Percentiles rank a stretch among this genome's conserved stretches.
Conservation (phyloP, 2,797 vertebrate species). For the Lutjanus campechanus region DNA sequence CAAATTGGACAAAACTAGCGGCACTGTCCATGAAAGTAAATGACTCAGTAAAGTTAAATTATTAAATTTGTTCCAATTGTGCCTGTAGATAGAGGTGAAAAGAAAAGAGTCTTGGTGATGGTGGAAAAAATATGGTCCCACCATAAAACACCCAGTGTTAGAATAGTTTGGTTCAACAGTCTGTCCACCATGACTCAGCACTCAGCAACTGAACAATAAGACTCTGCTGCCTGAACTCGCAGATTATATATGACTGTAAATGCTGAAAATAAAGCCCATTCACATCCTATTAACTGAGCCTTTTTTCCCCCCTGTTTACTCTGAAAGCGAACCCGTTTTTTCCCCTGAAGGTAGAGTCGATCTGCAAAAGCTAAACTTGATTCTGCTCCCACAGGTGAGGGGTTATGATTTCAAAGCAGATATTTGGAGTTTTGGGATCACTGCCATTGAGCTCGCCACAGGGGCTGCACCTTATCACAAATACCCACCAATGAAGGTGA, state of each 20-base stretch:
- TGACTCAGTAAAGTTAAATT: too few species aligned
- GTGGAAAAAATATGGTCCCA: too few species aligned
- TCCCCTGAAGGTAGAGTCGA: not conserved
- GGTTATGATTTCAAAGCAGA: constrained; percentile 99
- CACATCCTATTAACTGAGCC: not conserved
- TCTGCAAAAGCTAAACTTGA: not conserved
- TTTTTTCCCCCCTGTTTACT: not conserved
- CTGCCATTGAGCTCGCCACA: constrained; percentile 95
- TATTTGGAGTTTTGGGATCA: constrained; percentile 99
- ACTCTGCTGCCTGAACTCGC: not conserved
- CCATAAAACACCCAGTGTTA: too few species aligned
- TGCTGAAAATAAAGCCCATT: not conserved
- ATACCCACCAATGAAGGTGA: constrained; percentile 97
- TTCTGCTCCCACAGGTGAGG: constrained; percentile 87
- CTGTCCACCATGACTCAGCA: constrained; percentile 7
- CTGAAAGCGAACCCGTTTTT: not conserved
- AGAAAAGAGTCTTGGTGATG: too few species aligned
- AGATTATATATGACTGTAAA: constrained; percentile 6
- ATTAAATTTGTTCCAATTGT: too few species aligned
- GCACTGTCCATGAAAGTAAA: too few species aligned
- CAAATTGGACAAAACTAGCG: too few species aligned
- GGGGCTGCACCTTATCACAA: constrained; percentile 98
- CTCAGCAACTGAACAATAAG: not conserved
- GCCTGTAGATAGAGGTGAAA: too few species aligned
- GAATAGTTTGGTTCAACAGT: too few species aligned